phyloP scores from a whole-genome alignment of 2,888 invertebrate species.

The Balanococcus diminutus region DNA sequence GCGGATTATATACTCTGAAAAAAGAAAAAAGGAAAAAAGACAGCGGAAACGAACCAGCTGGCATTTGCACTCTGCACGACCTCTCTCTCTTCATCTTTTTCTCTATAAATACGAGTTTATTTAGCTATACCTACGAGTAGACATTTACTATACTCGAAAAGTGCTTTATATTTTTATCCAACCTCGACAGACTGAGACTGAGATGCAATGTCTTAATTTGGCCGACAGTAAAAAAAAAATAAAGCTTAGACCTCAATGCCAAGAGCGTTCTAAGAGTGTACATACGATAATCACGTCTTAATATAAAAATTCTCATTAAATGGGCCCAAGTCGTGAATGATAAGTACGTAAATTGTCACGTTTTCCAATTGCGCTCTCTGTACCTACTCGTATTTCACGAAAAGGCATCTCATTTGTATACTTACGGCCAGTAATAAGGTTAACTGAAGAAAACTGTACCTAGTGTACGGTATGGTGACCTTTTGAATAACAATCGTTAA shows the following conservation, averaged over 20 bases:
- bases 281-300: not conserved
- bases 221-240: not conserved
- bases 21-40: not conserved
- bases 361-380: not conserved
- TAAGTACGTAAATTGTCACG: conserved; percentile 14
- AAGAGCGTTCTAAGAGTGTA: not conserved
- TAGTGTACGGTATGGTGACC: not conserved
- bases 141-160: not conserved
- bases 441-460: not conserved
- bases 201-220: conserved; percentile 1
- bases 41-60: not conserved
- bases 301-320: conserved; percentile 24
- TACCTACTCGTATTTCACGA: not conserved
- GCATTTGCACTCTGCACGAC: not conserved
- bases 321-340: not conserved
- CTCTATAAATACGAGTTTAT: not conserved
- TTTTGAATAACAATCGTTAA: conserved; percentile 26
- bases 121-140: not conserved
- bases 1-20: not conserved
- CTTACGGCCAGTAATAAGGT: not conserved
- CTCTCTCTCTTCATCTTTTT: not conserved
- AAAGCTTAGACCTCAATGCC: not conserved
- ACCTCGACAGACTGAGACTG: no score
- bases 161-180: not conserved
- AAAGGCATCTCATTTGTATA: not conserved